Evolutionary conservation across 1,140 invertebrate genomes (phyloP), one percentile per base, ranked within the genome.

Genomic region (Rhyzopertha dominica): DNA sequence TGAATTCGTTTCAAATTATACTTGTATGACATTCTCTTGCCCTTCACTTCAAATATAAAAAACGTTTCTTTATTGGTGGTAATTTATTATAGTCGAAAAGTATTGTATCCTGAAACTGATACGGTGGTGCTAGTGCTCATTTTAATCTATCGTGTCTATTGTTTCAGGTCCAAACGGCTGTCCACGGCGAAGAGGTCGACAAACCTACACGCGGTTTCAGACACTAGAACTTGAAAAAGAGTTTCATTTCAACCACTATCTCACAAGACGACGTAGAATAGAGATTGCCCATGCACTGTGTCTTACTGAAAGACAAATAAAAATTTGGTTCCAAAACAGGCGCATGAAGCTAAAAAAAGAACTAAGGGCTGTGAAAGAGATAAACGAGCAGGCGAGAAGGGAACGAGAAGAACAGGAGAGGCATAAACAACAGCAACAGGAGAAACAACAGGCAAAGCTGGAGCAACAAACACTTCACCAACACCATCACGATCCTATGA

Each of bases 321-420:
- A 95, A 76, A 95, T 95, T 63, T 95, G 92, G 92, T 95, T 95
- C 72, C 92, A 96, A 70, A 96, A 96, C 71, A 78, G 94, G 43
- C 80, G 94, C 62, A 98, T 98, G 94, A 98, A 98, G 70, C 80
- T 96, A 69, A 98, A 98, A 77, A 97, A 97, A 62, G 91, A 95
- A 64, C 68, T 94, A 42, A 75, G 90, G 31, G 90, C 90, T 9
- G 90, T 94, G 8, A 94, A 94, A 63, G 90, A 94, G 70, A 94
- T 93, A 60, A 94, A 95, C 74, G 90, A 95, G 63, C 90, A 94
- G 66, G 90, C 90, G 39, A 76, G 90, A 59, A 76, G 89, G 43
- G 90, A 94, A 61, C 75, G 89, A 24, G 89, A 92, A 64, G 90
- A 94, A 63, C 88, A 92, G 63, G 88, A 92, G 56, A 77, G 86